A percentile compares a stretch with the other conserved stretches of the same genome.
These are phyloP conservation scores for Atlantisia rogersi DNA, from an alignment of 2,113 vertebrate genomes.

Conservation along the genomic window DNA sequence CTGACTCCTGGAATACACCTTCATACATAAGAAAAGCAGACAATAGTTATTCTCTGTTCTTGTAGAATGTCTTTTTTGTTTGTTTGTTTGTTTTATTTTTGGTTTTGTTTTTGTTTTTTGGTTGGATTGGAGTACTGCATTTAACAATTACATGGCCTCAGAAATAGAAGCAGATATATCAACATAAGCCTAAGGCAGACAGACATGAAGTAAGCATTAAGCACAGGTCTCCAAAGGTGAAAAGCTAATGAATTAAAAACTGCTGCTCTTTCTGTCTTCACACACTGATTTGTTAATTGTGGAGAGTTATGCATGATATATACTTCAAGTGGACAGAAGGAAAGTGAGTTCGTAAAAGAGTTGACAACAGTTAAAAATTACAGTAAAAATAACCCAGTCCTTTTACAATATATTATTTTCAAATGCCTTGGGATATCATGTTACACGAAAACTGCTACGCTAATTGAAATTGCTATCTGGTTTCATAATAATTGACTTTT, in stretches of 20 bases:
- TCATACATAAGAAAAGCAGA: background rate
- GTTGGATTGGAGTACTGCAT: background rate
- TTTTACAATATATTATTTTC: slow-evolving; percentile 38
- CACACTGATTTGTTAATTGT: slow-evolving; percentile 28
- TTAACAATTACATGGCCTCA: background rate
- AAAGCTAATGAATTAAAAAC: slow-evolving; percentile 41
- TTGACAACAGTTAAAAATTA: slow-evolving; percentile 11
- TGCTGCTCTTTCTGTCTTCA: background rate
- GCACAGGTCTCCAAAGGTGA: background rate
- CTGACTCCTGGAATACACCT: background rate
- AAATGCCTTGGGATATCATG: background rate
- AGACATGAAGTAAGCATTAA: slow-evolving; percentile 48
- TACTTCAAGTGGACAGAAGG: background rate
- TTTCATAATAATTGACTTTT: background rate
- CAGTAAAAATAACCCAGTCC: background rate
- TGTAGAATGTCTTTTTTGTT: background rate
- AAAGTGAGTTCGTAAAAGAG: slow-evolving; percentile 22
- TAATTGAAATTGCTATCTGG: slow-evolving; percentile 36
- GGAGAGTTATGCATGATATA: slow-evolving; percentile 6
- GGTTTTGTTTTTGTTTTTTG: background rate
- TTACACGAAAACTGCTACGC: slow-evolving; percentile 1
- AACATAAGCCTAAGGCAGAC: background rate
- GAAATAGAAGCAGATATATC: background rate
- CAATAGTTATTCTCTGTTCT: background rate
- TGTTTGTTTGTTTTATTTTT: too few species aligned